Evolutionary conservation across 2,888 invertebrate species (phyloP).

Genomic region (Hesperia comma): DNA sequence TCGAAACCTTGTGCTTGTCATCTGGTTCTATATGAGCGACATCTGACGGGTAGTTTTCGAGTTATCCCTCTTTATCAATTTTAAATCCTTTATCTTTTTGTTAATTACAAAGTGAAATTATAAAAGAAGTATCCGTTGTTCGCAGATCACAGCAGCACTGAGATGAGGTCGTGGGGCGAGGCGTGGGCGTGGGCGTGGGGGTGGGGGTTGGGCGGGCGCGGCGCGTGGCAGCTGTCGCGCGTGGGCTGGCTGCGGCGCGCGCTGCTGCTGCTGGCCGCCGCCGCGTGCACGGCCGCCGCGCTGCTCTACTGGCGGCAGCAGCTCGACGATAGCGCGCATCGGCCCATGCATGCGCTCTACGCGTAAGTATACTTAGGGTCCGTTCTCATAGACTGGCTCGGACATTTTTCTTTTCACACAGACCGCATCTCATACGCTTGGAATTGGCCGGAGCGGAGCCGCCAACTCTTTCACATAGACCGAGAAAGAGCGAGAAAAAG

Average conservation of each 20-base stretch:
- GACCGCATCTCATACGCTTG: no score
- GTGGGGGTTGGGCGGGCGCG: constrained; percentile 71
- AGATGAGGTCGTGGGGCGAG: constrained; percentile 72
- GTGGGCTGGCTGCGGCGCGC: constrained; percentile 83
- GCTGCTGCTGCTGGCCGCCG: constrained; percentile 80
- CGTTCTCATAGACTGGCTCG: no score
- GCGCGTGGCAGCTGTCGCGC: constrained; percentile 79
- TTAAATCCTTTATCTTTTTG: no score
- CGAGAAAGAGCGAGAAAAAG: no score
- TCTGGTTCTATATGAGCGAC: no score
- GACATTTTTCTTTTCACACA: no score
- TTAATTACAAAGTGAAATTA: no score
- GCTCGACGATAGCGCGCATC: constrained; percentile 66
- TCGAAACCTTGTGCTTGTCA: no score
- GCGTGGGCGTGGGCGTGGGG: constrained; percentile 62
- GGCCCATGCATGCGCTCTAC: constrained; percentile 64
- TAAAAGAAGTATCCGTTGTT: not conserved
- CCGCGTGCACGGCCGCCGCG: constrained; percentile 82
- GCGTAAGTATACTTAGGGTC: constrained; percentile 64
- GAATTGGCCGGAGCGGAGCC: no score
- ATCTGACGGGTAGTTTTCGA: no score
- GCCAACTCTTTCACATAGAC: no score
- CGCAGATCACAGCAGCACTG: constrained; percentile 28
- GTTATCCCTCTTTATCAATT: no score
- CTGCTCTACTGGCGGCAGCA: constrained; percentile 86